Percentiles rank a stretch among this genome's conserved stretches.
phyloP scores from a whole-genome alignment of 2,797 vertebrate genomes.

The Tragelaphus eurycerus region DNA sequence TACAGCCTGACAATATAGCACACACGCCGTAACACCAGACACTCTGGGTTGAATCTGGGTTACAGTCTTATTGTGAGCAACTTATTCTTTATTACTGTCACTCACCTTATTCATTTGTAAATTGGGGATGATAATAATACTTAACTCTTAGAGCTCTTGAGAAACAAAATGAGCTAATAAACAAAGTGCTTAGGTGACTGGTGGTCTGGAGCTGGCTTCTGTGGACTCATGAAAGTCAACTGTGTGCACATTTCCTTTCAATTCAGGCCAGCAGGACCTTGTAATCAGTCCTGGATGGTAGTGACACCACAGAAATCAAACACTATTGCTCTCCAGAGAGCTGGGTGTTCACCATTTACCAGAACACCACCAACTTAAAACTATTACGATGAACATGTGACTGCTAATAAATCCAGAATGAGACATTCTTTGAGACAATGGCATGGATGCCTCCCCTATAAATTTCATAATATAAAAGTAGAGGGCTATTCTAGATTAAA shows the following conservation, averaged over 20 bases:
- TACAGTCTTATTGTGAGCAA: background rate
- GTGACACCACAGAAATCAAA: background rate
- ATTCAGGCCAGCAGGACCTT: background rate
- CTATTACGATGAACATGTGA: background rate
- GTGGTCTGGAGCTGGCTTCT: background rate
- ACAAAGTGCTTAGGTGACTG: background rate
- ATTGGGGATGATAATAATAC: background rate
- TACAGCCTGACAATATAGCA: background rate
- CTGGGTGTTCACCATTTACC: background rate
- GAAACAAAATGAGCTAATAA: background rate
- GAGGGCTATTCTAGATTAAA: background rate
- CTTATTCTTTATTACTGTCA: background rate
- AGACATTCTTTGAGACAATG: background rate
- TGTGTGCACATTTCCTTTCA: background rate
- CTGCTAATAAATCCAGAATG: background rate
- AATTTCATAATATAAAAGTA: background rate
- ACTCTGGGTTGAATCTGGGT: background rate
- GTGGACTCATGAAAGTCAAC: background rate
- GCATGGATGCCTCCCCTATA: background rate
- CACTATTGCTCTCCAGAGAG: background rate
- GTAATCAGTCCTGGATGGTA: background rate
- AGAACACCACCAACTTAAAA: background rate
- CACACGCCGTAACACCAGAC: background rate
- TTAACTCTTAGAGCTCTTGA: background rate
- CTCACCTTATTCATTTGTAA: background rate